Conservation (phyloP, 2,113 vertebrate species). For the Bubo blakistoni region DNA sequence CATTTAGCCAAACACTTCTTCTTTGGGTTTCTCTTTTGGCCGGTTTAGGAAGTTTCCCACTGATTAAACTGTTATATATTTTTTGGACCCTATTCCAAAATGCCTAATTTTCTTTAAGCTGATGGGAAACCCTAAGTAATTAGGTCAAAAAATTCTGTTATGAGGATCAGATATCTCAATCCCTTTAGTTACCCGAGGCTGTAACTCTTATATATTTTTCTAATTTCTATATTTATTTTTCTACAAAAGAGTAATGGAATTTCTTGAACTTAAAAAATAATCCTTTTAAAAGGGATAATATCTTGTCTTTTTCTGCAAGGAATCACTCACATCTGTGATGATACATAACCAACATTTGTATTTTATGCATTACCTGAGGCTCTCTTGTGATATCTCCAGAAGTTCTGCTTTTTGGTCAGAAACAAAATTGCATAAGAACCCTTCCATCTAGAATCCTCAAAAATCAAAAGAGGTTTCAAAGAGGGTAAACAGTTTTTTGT, state of each 20-base stretch:
- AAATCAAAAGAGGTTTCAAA: not conserved
- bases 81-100: not conserved
- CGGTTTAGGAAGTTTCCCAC: not conserved
- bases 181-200: not conserved
- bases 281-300: not conserved
- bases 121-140: not conserved
- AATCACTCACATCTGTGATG: not conserved
- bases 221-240: not conserved
- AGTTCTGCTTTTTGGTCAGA: not conserved
- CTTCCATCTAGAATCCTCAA: not conserved
- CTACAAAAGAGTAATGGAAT: not conserved
- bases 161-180: not conserved
- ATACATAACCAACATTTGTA: not conserved
- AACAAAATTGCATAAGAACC: not conserved
- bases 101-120: not conserved
- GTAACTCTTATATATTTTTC: not conserved
- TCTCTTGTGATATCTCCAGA: not conserved
- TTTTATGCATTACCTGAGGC: not conserved
- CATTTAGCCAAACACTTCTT: not conserved
- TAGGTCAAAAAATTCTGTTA: not conserved
- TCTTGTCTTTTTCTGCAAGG: not conserved
- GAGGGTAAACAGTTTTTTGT: not conserved
- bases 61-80: not conserved
- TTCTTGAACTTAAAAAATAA: not conserved
- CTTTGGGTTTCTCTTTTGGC: not conserved